These are phyloP conservation scores for Drosophila merina DNA, from an alignment of 2,888 invertebrate genomes.

Conservation along the genomic window DNA sequence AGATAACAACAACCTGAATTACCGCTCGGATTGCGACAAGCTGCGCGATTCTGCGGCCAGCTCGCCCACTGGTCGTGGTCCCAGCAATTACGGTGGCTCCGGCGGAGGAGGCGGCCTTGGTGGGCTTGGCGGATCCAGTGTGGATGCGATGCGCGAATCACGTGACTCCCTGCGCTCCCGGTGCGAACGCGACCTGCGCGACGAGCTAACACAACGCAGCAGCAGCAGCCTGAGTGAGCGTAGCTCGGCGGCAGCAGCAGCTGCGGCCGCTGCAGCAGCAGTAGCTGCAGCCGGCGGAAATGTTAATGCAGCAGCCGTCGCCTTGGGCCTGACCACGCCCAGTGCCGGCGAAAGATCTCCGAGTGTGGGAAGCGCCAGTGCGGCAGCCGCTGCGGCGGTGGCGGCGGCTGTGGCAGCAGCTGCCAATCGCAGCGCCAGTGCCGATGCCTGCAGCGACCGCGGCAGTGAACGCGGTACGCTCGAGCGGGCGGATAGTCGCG, in stretches of 20 bases:
- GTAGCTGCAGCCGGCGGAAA: slow-evolving; percentile 77
- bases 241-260: slow-evolving; percentile 80
- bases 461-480: slow-evolving; percentile 78
- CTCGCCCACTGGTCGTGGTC: slow-evolving; percentile 80
- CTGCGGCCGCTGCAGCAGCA: slow-evolving; percentile 78
- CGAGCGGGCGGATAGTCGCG: slow-evolving; percentile 83
- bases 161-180: slow-evolving; percentile 77
- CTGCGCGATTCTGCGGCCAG: slow-evolving; percentile 83
- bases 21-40: slow-evolving; percentile 83
- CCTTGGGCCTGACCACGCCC: slow-evolving; percentile 74
- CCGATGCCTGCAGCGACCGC: slow-evolving; percentile 72
- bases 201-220: slow-evolving; percentile 81
- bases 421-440: slow-evolving; percentile 79
- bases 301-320: slow-evolving; percentile 80
- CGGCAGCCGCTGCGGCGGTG: slow-evolving; percentile 77
- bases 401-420: slow-evolving; percentile 78
- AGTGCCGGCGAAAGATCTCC: slow-evolving; percentile 82
- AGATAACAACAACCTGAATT: slow-evolving; percentile 89
- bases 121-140: slow-evolving; percentile 40
- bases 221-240: slow-evolving; percentile 82
- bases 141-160: slow-evolving; percentile 75
- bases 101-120: slow-evolving; percentile 36
- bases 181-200: slow-evolving; percentile 82
- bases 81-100: slow-evolving; percentile 58
- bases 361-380: slow-evolving; percentile 82